Conservation (phyloP, 2,797 vertebrate genomes). For the Neosilurus hyrtlii region DNA sequence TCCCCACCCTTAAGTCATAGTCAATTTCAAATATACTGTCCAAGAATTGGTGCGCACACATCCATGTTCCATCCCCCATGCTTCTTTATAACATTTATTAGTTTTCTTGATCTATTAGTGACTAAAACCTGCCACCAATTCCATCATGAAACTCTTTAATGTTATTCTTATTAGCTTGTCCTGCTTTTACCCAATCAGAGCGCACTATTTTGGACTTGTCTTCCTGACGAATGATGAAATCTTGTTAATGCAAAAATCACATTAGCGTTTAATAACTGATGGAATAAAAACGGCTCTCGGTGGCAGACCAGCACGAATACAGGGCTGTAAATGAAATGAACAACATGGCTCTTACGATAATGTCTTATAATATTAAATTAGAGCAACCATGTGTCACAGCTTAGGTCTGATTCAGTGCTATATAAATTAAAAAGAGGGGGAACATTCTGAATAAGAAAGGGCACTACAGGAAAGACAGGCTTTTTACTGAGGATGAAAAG, state of each 20-base stretch:
- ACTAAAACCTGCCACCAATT: neutral
- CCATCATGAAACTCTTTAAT: neutral
- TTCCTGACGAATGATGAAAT: slow-evolving; percentile 2
- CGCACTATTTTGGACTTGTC: neutral
- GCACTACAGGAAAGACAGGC: slow-evolving; percentile 16
- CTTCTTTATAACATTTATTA: neutral
- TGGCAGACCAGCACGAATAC: neutral
- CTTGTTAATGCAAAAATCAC: slow-evolving; percentile 1
- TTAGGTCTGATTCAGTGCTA: slow-evolving; percentile 23
- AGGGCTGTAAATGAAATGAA: neutral
- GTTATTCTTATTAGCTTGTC: no score
- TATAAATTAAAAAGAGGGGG: slow-evolving; percentile 27
- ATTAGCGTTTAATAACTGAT: slow-evolving; percentile 6
- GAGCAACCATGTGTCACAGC: neutral
- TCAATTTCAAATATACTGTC: no score
- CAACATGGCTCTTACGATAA: neutral
- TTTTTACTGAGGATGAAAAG: slow-evolving; percentile 24
- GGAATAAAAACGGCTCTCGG: slow-evolving; percentile 9
- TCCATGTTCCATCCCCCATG: no score
- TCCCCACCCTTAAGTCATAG: no score
- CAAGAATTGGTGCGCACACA: no score
- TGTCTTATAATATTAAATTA: slow-evolving; percentile 35
- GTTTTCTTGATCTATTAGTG: neutral
- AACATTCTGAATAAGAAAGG: slow-evolving; percentile 17
- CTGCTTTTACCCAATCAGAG: slow-evolving; percentile 22